phyloP scores from a whole-genome alignment of 1,140 invertebrate species.

The Aradophagus sp. region DNA sequence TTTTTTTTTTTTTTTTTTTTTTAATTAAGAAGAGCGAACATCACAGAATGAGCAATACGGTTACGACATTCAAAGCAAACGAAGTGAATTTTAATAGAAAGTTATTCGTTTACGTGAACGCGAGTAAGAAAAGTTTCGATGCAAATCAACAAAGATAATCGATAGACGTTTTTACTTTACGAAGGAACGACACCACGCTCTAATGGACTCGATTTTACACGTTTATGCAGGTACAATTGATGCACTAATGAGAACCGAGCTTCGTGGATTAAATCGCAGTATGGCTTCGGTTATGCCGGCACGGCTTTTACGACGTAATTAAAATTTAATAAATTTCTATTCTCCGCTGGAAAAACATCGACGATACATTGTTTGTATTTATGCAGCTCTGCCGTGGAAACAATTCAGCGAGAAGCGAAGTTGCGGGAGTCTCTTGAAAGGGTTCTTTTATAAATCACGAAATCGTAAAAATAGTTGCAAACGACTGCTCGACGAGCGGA shows the following conservation, averaged over 20 bases:
- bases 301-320: slow-evolving; percentile 17
- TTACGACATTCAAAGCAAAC: too few species aligned
- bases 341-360: slow-evolving; percentile 1
- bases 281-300: too few species aligned
- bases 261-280: slow-evolving; percentile 25
- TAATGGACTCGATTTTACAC: slow-evolving; percentile 20
- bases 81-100: too few species aligned
- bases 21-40: too few species aligned
- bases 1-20: too few species aligned
- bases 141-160: slow-evolving; percentile 18
- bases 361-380: slow-evolving; percentile 34
- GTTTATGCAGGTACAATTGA: slow-evolving; percentile 35
- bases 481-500: slow-evolving; percentile 2
- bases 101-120: too few species aligned
- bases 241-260: slow-evolving; percentile 27
- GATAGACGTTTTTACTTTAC: slow-evolving; percentile 14
- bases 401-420: slow-evolving; percentile 15
- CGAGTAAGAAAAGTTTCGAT: too few species aligned
- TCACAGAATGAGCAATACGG: too few species aligned
- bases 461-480: slow-evolving; percentile 28
- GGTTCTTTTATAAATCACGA: slow-evolving; percentile 25
- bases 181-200: slow-evolving; percentile 1
- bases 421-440: slow-evolving; percentile 6
- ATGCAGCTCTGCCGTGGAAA: slow-evolving; percentile 10
- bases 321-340: slow-evolving; percentile 38